Percentiles rank a stretch among this genome's conserved stretches.
Evolutionary conservation across 1,140 invertebrate genomes (phyloP).

Genomic region (Diprion similis): DNA sequence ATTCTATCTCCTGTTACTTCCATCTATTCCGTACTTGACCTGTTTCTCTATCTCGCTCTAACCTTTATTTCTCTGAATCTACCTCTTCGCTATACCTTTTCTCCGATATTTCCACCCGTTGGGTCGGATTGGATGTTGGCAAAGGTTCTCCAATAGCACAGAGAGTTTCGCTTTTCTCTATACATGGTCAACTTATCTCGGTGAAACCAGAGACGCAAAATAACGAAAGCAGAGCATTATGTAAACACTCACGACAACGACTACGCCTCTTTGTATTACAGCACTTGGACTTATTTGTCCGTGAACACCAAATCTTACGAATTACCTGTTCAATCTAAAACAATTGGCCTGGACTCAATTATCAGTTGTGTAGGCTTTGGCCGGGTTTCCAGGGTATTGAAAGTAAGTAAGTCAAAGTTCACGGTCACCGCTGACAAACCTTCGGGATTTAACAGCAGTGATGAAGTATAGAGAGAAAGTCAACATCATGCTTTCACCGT

Average conservation of each 20-base stretch:
- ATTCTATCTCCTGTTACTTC: not conserved
- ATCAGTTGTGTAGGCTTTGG: too few relatives aligned
- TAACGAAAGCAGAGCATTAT: not conserved
- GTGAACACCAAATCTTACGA: too few relatives aligned
- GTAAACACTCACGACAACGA: not conserved
- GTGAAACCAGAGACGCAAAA: not conserved
- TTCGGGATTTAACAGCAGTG: not conserved
- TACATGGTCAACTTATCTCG: not conserved
- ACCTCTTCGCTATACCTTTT: not conserved
- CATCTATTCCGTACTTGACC: not conserved
- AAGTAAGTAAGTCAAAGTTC: too few relatives aligned
- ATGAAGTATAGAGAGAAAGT: not conserved
- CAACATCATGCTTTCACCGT: not conserved
- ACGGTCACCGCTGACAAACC: not conserved
- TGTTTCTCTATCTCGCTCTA: not conserved
- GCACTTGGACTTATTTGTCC: too few relatives aligned
- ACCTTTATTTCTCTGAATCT: not conserved
- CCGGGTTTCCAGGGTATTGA: too few relatives aligned
- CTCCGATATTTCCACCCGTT: slow-evolving; percentile 4
- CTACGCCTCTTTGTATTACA: too few relatives aligned
- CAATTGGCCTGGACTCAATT: too few relatives aligned
- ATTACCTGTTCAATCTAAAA: too few relatives aligned
- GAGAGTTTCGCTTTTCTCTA: not conserved
- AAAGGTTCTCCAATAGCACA: not conserved
- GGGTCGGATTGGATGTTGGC: not conserved